Percentiles rank a stretch among this genome's conserved stretches.
These are phyloP conservation scores for Numenius arquata DNA, from an alignment of 2,113 vertebrate species.

Conservation along the genomic window DNA sequence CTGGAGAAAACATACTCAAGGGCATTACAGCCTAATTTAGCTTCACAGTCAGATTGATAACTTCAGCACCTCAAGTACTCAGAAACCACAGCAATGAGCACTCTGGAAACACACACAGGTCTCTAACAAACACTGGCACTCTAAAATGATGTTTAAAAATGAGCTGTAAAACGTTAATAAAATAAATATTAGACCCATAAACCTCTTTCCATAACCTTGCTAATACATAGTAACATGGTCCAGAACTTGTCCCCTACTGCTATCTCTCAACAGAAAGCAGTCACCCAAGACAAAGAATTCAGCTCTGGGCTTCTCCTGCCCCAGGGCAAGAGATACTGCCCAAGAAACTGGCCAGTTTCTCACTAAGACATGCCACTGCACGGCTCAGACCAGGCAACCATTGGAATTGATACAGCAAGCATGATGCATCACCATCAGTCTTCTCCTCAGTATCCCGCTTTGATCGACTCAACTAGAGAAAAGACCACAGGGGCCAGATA, in stretches of 20 bases:
- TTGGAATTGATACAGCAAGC: neutral
- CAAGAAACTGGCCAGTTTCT: neutral
- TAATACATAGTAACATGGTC: neutral
- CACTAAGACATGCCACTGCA: neutral
- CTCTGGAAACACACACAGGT: neutral
- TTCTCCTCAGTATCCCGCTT: neutral
- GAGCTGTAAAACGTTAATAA: neutral
- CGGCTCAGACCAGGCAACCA: neutral
- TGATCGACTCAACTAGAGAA: neutral
- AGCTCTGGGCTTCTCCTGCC: neutral
- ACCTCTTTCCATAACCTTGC: neutral
- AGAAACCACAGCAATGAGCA: neutral
- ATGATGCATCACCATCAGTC: neutral
- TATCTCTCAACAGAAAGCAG: neutral
- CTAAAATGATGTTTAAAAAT: neutral
- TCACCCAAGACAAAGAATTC: neutral
- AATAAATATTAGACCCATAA: neutral
- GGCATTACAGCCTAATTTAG: constrained; percentile 34
- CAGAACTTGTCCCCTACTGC: neutral
- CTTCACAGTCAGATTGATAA: neutral
- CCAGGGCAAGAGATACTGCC: neutral
- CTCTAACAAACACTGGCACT: neutral
- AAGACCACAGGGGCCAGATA: neutral
- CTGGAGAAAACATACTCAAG: constrained; percentile 33
- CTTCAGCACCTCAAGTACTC: neutral